phyloP scores from a whole-genome alignment of 2,888 invertebrate species.

The Torymus tubicola region DNA sequence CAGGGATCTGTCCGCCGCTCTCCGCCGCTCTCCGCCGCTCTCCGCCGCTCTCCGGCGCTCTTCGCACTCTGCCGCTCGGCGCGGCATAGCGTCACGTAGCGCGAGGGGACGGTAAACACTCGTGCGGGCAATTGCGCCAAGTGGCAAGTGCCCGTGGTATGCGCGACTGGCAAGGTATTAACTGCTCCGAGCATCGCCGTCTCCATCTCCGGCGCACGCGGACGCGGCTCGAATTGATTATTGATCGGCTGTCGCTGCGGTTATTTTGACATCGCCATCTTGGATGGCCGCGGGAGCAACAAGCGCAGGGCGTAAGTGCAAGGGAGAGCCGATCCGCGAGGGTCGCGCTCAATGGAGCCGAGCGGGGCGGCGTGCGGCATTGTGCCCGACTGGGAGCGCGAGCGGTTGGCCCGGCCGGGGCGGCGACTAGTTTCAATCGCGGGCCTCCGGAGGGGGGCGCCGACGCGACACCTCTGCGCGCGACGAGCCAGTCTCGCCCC shows the following conservation, averaged over 20 bases:
- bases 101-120: slow-evolving; percentile 75
- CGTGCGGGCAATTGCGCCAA: slow-evolving; percentile 74
- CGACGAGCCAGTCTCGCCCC: slow-evolving; percentile 17
- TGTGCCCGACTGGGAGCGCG: slow-evolving; percentile 63
- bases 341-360: slow-evolving; percentile 69
- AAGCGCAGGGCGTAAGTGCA: neutral
- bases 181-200: slow-evolving; percentile 7
- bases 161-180: slow-evolving; percentile 45
- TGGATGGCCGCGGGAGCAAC: slow-evolving; percentile 18
- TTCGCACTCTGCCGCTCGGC: slow-evolving; percentile 1
- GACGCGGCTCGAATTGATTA: no score
- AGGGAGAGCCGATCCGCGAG: slow-evolving; percentile 41
- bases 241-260: slow-evolving; percentile 28
- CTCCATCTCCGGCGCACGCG: neutral
- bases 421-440: slow-evolving; percentile 60
- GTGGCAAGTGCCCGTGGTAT: slow-evolving; percentile 69
- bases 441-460: slow-evolving; percentile 41
- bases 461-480: slow-evolving; percentile 23
- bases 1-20: neutral
- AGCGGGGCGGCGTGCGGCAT: slow-evolving; percentile 64
- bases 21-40: neutral
- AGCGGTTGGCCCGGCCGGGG: slow-evolving; percentile 33
- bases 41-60: neutral
- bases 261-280: slow-evolving; percentile 73
- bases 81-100: slow-evolving; percentile 73